phyloP scores from a whole-genome alignment of 1,140 invertebrate species.

The Aphelenchoides besseyi region DNA sequence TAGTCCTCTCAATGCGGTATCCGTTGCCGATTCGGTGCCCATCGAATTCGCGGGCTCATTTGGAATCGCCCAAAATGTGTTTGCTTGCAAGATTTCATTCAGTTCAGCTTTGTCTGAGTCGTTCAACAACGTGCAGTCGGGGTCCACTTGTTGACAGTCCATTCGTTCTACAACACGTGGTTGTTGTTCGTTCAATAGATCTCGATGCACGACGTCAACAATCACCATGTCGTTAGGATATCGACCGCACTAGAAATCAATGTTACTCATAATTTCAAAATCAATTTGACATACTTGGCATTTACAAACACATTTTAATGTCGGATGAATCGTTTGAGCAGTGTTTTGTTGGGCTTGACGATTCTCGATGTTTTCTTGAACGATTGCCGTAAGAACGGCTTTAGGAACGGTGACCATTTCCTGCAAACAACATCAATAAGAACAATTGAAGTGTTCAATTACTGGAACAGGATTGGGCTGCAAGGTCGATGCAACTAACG shows the following conservation, averaged over 20 bases:
- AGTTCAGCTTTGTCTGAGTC: background rate
- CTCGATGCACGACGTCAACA: constrained; percentile 49
- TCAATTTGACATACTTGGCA: constrained; percentile 26
- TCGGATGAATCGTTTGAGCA: constrained; percentile 13
- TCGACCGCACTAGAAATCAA: constrained; percentile 38
- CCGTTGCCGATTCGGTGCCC: background rate
- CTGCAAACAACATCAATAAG: constrained; percentile 20
- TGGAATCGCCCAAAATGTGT: constrained; percentile 32
- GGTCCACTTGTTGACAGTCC: background rate
- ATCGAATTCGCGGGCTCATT: background rate
- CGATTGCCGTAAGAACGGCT: constrained; percentile 45
- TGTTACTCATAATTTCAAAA: background rate
- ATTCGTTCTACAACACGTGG: background rate
- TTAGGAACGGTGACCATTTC: constrained; percentile 53
- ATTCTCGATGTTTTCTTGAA: constrained; percentile 44
- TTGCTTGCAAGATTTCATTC: constrained; percentile 27
- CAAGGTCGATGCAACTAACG: background rate
- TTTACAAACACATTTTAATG: constrained; percentile 52
- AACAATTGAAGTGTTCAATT: background rate
- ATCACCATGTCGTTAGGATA: constrained; percentile 56
- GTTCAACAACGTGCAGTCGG: background rate
- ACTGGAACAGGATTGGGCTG: background rate
- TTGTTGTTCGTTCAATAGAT: constrained; percentile 17
- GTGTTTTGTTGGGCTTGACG: constrained; percentile 33
- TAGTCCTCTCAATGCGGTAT: constrained; percentile 3